Conservation (phyloP, 2,797 vertebrate species). For the Onychomys leucogaster region DNA sequence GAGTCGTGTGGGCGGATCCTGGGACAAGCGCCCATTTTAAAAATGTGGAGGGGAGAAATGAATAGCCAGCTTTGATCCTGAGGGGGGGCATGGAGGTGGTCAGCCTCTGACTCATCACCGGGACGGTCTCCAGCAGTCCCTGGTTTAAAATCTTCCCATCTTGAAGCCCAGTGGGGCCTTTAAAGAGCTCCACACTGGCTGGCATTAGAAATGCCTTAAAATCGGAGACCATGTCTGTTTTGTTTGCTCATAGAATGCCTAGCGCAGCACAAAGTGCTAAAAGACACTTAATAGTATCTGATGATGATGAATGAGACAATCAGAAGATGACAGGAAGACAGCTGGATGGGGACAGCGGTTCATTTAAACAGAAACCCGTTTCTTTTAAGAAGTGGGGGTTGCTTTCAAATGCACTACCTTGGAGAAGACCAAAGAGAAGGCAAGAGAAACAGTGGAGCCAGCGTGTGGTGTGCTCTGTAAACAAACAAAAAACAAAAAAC, state of each 20-base stretch:
- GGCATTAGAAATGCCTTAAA: slow-evolving; percentile 41
- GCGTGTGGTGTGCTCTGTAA: not conserved
- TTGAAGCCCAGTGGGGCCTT: not conserved
- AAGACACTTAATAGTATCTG: slow-evolving; percentile 82
- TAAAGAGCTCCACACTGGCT: slow-evolving; percentile 43
- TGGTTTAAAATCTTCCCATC: not conserved
- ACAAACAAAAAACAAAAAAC: too few species aligned
- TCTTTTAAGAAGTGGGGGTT: slow-evolving; percentile 49
- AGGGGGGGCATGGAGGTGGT: not conserved
- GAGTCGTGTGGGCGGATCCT: not conserved
- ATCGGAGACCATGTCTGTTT: slow-evolving; percentile 71
- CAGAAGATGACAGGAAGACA: slow-evolving; percentile 81
- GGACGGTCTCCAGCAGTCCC: not conserved
- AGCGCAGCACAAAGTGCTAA: slow-evolving; percentile 77
- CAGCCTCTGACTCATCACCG: not conserved
- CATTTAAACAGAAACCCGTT: slow-evolving; percentile 44
- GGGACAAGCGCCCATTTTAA: not conserved
- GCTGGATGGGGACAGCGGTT: slow-evolving; percentile 69
- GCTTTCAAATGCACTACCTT: slow-evolving; percentile 75
- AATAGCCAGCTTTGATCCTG: not conserved
- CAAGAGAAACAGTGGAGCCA: not conserved
- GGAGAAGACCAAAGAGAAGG: slow-evolving; percentile 61
- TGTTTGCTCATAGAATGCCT: slow-evolving; percentile 74
- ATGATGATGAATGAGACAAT: slow-evolving; percentile 82
- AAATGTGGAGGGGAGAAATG: not conserved